Evolutionary conservation across 1,140 invertebrate species (phyloP).

Genomic region (Maconellicoccus hirsutus): DNA sequence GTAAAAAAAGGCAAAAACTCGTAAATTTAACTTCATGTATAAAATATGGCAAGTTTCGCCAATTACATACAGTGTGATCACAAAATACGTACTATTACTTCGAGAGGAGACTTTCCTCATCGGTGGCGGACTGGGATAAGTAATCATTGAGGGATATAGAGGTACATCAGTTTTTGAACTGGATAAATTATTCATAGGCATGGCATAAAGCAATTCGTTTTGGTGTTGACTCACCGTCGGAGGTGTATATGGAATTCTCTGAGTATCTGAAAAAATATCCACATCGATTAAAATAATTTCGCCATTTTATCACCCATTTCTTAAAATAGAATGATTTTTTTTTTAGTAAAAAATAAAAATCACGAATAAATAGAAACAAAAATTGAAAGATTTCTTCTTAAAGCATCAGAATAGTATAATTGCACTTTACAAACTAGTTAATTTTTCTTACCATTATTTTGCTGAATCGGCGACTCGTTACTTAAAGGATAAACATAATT

Average conservation of each 20-base stretch:
- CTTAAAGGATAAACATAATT: constrained; percentile 9
- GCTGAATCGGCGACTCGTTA: not conserved
- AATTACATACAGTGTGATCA: no score
- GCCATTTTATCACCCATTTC: no score
- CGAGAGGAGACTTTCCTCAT: not conserved
- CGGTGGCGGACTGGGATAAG: not conserved
- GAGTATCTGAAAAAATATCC: not conserved
- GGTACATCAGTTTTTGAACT: not conserved
- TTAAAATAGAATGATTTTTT: no score
- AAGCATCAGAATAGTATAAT: not conserved
- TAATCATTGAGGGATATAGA: not conserved
- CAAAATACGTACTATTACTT: not conserved
- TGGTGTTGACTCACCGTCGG: not conserved
- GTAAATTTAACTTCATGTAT: no score
- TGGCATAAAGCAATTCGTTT: not conserved
- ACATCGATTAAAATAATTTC: no score
- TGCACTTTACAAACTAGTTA: no score
- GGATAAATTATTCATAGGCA: not conserved
- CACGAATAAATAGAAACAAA: no score
- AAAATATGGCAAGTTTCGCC: no score
- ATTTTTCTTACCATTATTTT: not conserved
- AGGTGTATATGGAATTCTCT: not conserved
- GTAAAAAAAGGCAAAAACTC: not conserved
- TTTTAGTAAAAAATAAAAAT: no score
- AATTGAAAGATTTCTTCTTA: no score